Conservation (phyloP, 2,888 invertebrate species). For the Itoplectis maculator region DNA sequence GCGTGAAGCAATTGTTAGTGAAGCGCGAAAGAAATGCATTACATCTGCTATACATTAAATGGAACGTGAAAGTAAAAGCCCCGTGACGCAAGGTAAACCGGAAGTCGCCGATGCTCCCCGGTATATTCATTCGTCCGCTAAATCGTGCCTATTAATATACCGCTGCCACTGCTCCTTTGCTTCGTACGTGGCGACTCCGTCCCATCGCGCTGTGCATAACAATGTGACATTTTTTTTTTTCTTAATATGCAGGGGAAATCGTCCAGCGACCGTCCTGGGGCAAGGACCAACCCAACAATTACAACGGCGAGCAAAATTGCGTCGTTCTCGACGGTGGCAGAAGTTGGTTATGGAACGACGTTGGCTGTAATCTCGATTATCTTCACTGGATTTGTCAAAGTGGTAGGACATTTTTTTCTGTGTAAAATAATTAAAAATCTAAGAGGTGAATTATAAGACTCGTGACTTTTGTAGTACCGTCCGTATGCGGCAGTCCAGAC, state of each 20-base stretch:
- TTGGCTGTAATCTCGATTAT: conserved; percentile 96
- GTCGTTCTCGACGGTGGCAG: conserved; percentile 96
- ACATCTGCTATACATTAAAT: conserved; percentile 67
- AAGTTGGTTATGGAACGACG: conserved; percentile 97
- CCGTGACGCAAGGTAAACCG: conserved; percentile 68
- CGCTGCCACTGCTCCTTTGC: neutral
- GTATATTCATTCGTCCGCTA: conserved; percentile 54
- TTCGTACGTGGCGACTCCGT: conserved; percentile 33
- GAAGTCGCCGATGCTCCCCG: conserved; percentile 63
- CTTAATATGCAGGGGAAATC: conserved; percentile 87
- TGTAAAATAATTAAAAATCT: neutral
- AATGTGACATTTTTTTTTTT: conserved; percentile 46
- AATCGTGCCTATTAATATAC: conserved; percentile 59
- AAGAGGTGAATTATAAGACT: too few species aligned
- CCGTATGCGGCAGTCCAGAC: conserved; percentile 95
- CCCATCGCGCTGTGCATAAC: conserved; percentile 38
- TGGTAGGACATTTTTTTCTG: conserved; percentile 91
- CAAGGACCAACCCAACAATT: conserved; percentile 97
- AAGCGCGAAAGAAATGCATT: conserved; percentile 42
- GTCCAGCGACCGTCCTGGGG: conserved; percentile 95
- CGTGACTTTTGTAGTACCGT: conserved; percentile 87
- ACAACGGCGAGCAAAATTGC: conserved; percentile 97
- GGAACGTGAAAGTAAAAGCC: conserved; percentile 80
- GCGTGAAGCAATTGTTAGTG: conserved; percentile 48
- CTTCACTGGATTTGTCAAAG: conserved; percentile 97